phyloP scores from a whole-genome alignment of 2,888 invertebrate species.

The Cephus spinipes region DNA sequence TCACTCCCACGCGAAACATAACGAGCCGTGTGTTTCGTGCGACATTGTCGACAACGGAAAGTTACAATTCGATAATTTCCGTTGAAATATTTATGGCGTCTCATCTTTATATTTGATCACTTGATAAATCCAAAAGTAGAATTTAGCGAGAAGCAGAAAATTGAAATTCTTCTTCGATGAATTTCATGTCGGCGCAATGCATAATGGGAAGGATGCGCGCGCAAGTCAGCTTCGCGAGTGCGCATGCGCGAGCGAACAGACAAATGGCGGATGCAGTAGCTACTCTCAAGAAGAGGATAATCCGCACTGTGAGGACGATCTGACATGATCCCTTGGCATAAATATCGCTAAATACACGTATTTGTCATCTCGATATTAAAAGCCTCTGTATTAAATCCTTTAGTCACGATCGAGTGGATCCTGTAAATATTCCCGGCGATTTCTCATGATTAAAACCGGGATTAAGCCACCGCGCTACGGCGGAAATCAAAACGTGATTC shows the following conservation, averaged over 20 bases:
- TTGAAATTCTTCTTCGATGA: neutral
- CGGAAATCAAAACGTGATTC: constrained; percentile 41
- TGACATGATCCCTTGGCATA: constrained; percentile 61
- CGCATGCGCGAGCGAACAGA: neutral
- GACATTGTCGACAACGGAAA: neutral
- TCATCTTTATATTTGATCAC: neutral
- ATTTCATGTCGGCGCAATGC: neutral
- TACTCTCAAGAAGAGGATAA: constrained; percentile 53
- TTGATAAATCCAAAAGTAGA: neutral
- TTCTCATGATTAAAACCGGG: constrained; percentile 53
- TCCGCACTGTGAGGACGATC: constrained; percentile 55
- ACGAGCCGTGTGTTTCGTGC: constrained; percentile 30
- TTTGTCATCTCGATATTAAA: constrained; percentile 57
- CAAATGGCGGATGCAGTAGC: constrained; percentile 31
- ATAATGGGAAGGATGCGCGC: neutral
- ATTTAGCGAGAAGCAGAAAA: neutral
- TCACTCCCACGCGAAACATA: constrained; percentile 37
- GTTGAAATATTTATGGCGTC: neutral
- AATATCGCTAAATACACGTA: constrained; percentile 58
- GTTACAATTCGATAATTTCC: neutral
- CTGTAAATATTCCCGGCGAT: constrained; percentile 40
- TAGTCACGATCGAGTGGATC: constrained; percentile 6
- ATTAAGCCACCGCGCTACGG: constrained; percentile 41
- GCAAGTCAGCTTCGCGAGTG: too few species aligned
- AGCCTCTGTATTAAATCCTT: constrained; percentile 27